A percentile compares a stretch with the other conserved stretches of the same genome.
These are phyloP conservation scores for Listronotus oregonensis DNA, from an alignment of 1,140 invertebrate genomes.

Conservation along the genomic window DNA sequence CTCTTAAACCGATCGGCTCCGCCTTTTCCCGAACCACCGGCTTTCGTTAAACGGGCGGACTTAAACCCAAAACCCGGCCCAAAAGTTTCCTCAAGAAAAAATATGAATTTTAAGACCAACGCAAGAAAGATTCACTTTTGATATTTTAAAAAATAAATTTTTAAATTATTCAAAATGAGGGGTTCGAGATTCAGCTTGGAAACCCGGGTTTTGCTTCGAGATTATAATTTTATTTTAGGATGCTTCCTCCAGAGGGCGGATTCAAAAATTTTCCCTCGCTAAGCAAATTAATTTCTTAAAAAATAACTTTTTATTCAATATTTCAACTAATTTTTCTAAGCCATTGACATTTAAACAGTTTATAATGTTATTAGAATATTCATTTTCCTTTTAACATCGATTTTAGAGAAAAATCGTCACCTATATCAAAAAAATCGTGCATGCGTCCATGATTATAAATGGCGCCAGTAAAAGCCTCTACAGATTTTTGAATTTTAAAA, in stretches of 20 bases:
- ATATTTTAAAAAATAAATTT: conserved; percentile 40
- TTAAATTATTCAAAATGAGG: conserved; percentile 54
- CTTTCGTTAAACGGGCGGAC: conserved; percentile 29
- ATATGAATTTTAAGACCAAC: conserved; percentile 9
- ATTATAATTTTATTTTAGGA: conserved; percentile 45
- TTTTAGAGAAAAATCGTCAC: no score
- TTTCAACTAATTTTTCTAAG: no score
- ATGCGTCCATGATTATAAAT: no score
- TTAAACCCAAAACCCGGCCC: conserved; percentile 19
- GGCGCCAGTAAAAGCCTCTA: no score
- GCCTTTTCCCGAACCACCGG: conserved; percentile 62
- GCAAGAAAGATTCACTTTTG: conserved; percentile 2
- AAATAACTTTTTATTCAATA: no score
- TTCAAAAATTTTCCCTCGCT: conserved; percentile 42
- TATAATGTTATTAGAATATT: no score
- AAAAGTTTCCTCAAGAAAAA: conserved; percentile 10
- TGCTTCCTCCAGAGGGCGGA: conserved; percentile 45
- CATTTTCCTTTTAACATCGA: no score
- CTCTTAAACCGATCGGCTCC: conserved; percentile 65
- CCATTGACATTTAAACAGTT: no score
- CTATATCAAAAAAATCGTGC: no score
- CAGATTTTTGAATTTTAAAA: no score
- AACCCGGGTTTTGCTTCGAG: conserved; percentile 43
- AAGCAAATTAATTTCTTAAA: background rate
- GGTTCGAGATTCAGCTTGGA: conserved; percentile 62